Percentiles rank a stretch among this genome's conserved stretches.
Conservation (phyloP, 1,140 invertebrate species). For the Drosophila orena region DNA sequence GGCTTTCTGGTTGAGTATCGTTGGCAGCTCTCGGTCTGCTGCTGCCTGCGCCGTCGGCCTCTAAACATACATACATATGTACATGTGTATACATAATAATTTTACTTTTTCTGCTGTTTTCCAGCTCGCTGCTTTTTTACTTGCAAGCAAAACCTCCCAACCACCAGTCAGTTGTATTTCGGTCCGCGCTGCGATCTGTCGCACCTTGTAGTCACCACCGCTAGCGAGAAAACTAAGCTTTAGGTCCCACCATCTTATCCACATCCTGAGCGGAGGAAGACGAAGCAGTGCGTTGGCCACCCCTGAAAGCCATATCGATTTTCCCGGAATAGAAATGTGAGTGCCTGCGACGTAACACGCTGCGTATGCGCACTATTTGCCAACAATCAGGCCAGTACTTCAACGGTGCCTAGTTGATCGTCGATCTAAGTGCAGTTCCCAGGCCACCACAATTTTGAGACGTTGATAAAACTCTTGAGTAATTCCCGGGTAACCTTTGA, state of each 20-base stretch:
- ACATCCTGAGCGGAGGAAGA: conserved; percentile 18
- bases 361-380: conserved; percentile 22
- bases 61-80: conserved; percentile 68
- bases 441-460: too few relatives aligned
- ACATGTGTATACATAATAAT: conserved; percentile 77
- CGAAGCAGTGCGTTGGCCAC: conserved; percentile 5
- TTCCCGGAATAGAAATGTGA: conserved; percentile 45
- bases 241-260: neutral
- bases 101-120: conserved; percentile 77
- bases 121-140: conserved; percentile 82
- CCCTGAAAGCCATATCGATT: conserved; percentile 7
- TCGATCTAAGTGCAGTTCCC: too few relatives aligned
- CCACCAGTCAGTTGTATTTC: conserved; percentile 84
- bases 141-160: conserved; percentile 82
- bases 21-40: conserved; percentile 27
- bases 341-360: conserved; percentile 17
- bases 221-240: conserved; percentile 5
- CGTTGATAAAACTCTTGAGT: neutral
- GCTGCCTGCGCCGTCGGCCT: conserved; percentile 59
- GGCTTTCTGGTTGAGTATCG: conserved; percentile 28
- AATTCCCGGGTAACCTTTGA: neutral
- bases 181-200: conserved; percentile 83
- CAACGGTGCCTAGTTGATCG: too few relatives aligned
- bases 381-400: neutral
- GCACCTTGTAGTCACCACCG: conserved; percentile 52